Base-by-base conservation (phyloP, 2,797 vertebrate species). In the Xiphophorus birchmanni region DNA sequence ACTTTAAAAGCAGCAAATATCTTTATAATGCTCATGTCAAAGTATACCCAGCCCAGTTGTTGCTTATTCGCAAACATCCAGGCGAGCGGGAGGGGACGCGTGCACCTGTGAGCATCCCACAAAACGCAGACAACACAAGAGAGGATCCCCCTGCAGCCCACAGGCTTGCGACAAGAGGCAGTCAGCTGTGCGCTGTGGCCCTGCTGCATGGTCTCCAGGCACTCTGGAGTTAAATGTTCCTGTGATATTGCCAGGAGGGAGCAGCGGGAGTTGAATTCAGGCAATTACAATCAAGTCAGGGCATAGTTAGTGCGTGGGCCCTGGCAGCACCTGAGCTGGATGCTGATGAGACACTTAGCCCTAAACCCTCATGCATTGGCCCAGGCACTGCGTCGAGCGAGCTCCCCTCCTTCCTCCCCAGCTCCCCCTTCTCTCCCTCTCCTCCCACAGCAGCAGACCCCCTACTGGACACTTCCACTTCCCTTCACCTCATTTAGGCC, bases 271-370 rank as follows among this genome's bases (percentile, higher is more conserved):
- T 96, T 96, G 98, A 96, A 99, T 99, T 99, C 98, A 97, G 96
- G 98, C 98, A 99, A 99, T 99, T 99, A 99, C 98, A 99, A 99
- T 99, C 98, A 99, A 99, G 98, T 99, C 98, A 99, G 98, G 93
- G 98, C 97, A 97, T 98, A 98, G 97, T 97, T 97, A 97, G 97
- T 96, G 97, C 97, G 97, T 96, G 96, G 97, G 97, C 97, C 96
- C 96, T 87, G 94, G 91, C 90, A 96, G 97, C 96, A 97, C 98
- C 98, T 99, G 98, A 99, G 98, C 97, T 97, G 98, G 98, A 98
- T 99, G 98, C 98, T 99, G 98, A 99, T 99, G 98, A 99, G 97
- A 97, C 97, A 99, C 98, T 99, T 99, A 99, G 97, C 96, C 95
- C 95, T 95, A 97, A 97, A 97, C 96, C 96, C 97, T 96, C 96